Base-by-base conservation (phyloP, 2,113 vertebrate species). In the Fukomys damarensis region DNA sequence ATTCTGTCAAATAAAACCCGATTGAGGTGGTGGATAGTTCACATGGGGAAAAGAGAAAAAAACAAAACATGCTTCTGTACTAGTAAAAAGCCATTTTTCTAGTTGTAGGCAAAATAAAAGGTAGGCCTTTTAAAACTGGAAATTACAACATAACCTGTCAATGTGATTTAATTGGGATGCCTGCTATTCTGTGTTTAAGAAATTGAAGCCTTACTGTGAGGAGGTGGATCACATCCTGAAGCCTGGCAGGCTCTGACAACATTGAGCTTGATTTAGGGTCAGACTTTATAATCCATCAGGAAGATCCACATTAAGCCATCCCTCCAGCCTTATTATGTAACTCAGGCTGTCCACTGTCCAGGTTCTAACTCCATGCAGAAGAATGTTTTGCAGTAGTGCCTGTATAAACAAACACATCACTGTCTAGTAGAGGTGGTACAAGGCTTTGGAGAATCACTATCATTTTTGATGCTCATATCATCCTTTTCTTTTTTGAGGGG, bases 151-250 rank as follows among this genome's bases (percentile, higher is more conserved):
- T 58, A 63, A 41, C 46, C 4, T 14, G 16, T 65, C 79, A 54
- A 43, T 32, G 32, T 82, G 72, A 52, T 41, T 20, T 93, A 26
- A 89, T 20, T 38, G 43, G 58, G 41, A 52, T 91, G 35, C 35
- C 32, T 22, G 19, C 61, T 76, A 14, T 74, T 96, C 86, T 81
- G 32, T 80, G 56, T 30, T 70, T 81, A 93, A 96, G 83, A 88
- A 61, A 46, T 65, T 38, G 52, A 93, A 30, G 22, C 38, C n/a
- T 88, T 6, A 28, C 24, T 83, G 1, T 74, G 86, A 68, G 66
- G 94, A 87, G 61, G 54, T 52, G n/a, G 38, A 32, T 14, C 38
- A 32, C 0, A 2, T 59, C 70, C 77, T 30, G 43, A 79, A 52
- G 28, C 32, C 46, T 52, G n/a, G 32, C 26, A 54, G 56, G 91